Conservation (phyloP, 2,888 invertebrate species). For the Villa cingulata region DNA sequence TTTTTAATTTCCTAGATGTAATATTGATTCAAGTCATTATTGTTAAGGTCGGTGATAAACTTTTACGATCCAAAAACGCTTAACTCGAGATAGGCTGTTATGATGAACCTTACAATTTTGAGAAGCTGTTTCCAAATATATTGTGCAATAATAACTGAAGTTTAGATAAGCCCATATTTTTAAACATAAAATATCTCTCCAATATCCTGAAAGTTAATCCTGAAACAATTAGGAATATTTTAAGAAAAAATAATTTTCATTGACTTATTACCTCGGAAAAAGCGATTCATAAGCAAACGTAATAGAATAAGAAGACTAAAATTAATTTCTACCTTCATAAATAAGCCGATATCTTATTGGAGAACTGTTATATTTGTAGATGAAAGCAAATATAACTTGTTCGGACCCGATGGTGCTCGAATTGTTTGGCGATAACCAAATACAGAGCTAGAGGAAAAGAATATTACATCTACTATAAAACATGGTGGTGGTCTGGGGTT, state of each 20-base stretch:
- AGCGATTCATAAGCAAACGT: too few relatives aligned
- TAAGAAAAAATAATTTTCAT: neutral
- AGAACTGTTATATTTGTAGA: neutral
- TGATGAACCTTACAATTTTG: too few relatives aligned
- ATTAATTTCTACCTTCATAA: neutral
- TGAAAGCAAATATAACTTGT: slow-evolving; percentile 7
- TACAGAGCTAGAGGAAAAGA: neutral
- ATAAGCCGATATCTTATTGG: neutral
- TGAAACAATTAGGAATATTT: neutral
- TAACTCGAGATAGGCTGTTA: too few relatives aligned
- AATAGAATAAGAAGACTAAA: neutral
- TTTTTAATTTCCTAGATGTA: too few relatives aligned
- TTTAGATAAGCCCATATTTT: too few relatives aligned
- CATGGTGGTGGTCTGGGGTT: too few relatives aligned
- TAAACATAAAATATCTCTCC: too few relatives aligned
- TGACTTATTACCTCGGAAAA: neutral
- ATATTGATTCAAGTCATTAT: too few relatives aligned
- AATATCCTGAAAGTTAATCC: neutral
- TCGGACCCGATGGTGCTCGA: slow-evolving; percentile 1
- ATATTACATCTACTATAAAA: neutral
- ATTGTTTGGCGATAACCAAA: slow-evolving; percentile 1
- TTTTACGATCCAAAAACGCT: too few relatives aligned
- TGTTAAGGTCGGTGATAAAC: too few relatives aligned
- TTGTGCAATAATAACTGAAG: too few relatives aligned
- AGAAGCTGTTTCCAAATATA: too few relatives aligned